Percentiles rank a stretch among this genome's conserved stretches.
Evolutionary conservation across 2,113 vertebrate genomes (phyloP).

Genomic region (Taurulus bubalis): DNA sequence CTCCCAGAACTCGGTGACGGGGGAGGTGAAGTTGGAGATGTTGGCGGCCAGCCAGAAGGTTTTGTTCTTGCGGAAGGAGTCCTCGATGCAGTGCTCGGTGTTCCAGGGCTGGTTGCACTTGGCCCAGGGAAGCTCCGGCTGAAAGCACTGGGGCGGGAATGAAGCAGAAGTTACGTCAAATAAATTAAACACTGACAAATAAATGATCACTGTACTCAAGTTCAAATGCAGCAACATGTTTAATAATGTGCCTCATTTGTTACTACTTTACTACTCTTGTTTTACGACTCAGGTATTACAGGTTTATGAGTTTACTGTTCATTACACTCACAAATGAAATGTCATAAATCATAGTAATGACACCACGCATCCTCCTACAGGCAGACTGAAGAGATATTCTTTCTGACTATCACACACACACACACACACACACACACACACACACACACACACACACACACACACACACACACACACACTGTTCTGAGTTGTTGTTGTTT

Average conservation of each 20-base stretch:
- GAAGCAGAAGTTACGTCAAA: neutral
- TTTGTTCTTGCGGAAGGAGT: constrained; percentile 93
- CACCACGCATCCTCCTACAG: neutral
- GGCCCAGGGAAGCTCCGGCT: constrained; percentile 94
- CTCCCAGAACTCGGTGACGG: constrained; percentile 99
- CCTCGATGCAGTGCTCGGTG: constrained; percentile 90
- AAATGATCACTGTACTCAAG: too few species aligned
- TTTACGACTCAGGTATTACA: neutral
- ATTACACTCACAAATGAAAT: neutral
- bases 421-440: too few species aligned
- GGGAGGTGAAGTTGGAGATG: constrained; percentile 92
- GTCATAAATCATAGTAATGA: neutral
- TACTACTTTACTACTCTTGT: neutral
- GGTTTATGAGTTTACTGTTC: neutral
- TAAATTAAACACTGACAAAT: too few species aligned
- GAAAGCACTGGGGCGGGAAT: constrained; percentile 87
- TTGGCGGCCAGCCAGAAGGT: constrained; percentile 84
- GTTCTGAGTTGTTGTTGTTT: too few species aligned
- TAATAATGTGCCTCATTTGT: neutral
- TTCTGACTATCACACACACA: too few species aligned
- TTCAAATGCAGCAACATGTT: too few species aligned
- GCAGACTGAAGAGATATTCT: neutral
- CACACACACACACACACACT: neutral
- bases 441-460: too few species aligned
- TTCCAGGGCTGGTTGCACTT: constrained; percentile 96